Percentiles rank a stretch among this genome's conserved stretches.
phyloP scores from a whole-genome alignment of 1,140 invertebrate species.

The Lepidurus couesii region DNA sequence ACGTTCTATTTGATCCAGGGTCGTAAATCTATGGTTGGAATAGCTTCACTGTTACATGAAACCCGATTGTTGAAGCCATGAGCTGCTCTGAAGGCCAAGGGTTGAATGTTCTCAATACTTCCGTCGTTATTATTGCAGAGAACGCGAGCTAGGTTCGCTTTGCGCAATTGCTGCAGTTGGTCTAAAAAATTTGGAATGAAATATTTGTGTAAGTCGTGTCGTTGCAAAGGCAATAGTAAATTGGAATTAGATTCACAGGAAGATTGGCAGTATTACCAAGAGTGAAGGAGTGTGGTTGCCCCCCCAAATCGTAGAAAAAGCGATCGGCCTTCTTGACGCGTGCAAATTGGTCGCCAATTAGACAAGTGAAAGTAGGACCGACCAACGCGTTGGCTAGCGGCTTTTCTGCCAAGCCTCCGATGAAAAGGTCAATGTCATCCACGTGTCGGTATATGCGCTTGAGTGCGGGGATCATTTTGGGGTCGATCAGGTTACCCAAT shows the following conservation, averaged over 20 bases:
- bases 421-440: slow-evolving; percentile 46
- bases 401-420: slow-evolving; percentile 43
- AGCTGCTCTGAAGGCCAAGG: slow-evolving; percentile 23
- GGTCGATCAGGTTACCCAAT: slow-evolving; percentile 58
- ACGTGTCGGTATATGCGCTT: slow-evolving; percentile 39
- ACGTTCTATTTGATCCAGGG: slow-evolving; percentile 42
- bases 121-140: slow-evolving; percentile 90
- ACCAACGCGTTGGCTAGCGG: slow-evolving; percentile 42
- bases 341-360: slow-evolving; percentile 48
- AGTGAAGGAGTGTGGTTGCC: slow-evolving; percentile 49
- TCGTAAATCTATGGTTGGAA: slow-evolving; percentile 47
- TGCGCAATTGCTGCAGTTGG: slow-evolving; percentile 84
- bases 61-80: slow-evolving; percentile 39
- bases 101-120: slow-evolving; percentile 23
- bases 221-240: no score
- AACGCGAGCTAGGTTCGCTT: slow-evolving; percentile 73
- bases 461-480: slow-evolving; percentile 43
- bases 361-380: slow-evolving; percentile 45
- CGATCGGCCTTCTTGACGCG: slow-evolving; percentile 49
- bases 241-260: no score
- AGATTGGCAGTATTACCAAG: slow-evolving; percentile 39
- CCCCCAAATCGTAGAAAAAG: slow-evolving; percentile 53
- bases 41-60: slow-evolving; percentile 43
- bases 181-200: slow-evolving; percentile 47
- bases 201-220: no score